Evolutionary conservation across 2,888 invertebrate species (phyloP).

Genomic region (Stramonita haemastoma): DNA sequence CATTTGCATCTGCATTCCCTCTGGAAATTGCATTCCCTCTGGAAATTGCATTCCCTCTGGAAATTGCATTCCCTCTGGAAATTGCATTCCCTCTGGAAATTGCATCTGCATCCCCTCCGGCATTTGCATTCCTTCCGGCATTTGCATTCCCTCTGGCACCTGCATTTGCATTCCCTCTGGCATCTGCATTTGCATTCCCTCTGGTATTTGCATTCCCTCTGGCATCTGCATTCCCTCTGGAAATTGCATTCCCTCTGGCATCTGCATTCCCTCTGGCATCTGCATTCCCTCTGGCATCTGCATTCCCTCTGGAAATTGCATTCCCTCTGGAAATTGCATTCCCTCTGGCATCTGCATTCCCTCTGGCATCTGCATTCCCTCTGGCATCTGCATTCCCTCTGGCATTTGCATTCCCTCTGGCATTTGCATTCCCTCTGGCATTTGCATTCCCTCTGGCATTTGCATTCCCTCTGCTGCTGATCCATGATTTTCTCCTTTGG

Average conservation of each 20-base stretch:
- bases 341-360: neutral
- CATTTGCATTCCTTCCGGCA: neutral
- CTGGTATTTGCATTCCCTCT: neutral
- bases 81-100: neutral
- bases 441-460: neutral
- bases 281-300: neutral
- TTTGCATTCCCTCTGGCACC: neutral
- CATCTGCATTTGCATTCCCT: neutral
- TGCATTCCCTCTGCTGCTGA: neutral
- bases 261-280: neutral
- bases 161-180: neutral
- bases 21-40: neutral
- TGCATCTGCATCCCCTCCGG: neutral
- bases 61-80: neutral
- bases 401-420: neutral
- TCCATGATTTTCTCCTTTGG: neutral
- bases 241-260: neutral
- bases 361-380: neutral
- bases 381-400: neutral
- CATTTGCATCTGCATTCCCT: conserved; percentile 1
- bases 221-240: neutral
- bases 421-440: neutral
- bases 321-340: neutral
- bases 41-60: neutral
- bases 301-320: neutral